Percentiles rank a stretch among this genome's conserved stretches.
Evolutionary conservation across 23 tunicate species (phyloP).

Genomic region (Styela plicata): DNA sequence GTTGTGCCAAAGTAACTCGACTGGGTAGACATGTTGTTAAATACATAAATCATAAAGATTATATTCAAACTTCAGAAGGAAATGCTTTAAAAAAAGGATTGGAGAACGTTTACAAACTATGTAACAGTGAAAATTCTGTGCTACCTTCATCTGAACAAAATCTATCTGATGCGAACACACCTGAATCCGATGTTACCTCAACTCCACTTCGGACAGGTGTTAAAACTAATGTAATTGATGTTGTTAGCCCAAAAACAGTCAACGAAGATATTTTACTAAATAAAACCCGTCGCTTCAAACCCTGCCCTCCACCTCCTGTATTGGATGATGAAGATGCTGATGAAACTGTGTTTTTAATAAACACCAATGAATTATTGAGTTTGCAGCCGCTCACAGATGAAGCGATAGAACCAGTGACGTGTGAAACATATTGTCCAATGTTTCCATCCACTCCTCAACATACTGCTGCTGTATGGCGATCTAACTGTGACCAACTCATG

Average conservation of each 20-base stretch:
- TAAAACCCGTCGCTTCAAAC: not conserved
- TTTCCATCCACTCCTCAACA: not conserved
- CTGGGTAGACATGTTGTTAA: slow-evolving; percentile 6
- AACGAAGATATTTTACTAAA: not conserved
- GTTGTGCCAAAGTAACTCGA: slow-evolving; percentile 5
- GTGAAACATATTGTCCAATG: slow-evolving; percentile 7
- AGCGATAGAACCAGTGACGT: slow-evolving; percentile 9
- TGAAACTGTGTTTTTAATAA: slow-evolving; percentile 15
- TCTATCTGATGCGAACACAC: not conserved
- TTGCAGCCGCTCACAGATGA: slow-evolving; percentile 4
- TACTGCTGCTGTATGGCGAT: too few relatives aligned
- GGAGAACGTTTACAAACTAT: not conserved
- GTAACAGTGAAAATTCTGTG: not conserved
- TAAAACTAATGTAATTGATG: not conserved
- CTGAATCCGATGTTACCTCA: not conserved
- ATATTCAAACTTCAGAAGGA: slow-evolving; percentile 21
- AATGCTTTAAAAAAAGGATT: not conserved
- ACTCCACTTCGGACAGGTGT: not conserved
- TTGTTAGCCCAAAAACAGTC: not conserved
- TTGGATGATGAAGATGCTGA: slow-evolving; percentile 26
- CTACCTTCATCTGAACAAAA: not conserved
- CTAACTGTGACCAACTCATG: too few relatives aligned
- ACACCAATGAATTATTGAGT: slow-evolving; percentile 21
- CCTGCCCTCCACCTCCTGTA: slow-evolving; percentile 31
- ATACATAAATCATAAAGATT: not conserved